A percentile compares a stretch with the other conserved stretches of the same genome.
These are phyloP conservation scores for Serilophus lunatus DNA, from an alignment of 2,113 vertebrate species.

Conservation along the genomic window DNA sequence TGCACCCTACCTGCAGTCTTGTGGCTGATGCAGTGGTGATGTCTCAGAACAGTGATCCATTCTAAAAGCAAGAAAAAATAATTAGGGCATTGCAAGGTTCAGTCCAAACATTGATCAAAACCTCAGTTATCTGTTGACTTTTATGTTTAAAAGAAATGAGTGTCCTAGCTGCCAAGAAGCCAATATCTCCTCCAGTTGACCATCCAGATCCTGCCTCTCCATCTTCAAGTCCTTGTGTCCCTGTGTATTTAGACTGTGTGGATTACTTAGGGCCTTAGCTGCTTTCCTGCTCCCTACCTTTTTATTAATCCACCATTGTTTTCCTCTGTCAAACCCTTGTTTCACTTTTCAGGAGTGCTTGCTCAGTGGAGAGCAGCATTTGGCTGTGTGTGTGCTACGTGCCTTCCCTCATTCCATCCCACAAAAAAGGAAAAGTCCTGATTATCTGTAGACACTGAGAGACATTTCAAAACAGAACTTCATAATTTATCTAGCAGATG, in stretches of 20 bases:
- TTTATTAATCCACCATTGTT: not conserved
- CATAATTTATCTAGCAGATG: not conserved
- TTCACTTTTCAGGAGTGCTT: not conserved
- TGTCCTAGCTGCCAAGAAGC: not conserved
- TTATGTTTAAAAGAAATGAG: not conserved
- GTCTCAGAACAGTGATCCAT: not conserved
- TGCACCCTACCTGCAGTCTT: not conserved
- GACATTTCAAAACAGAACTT: not conserved
- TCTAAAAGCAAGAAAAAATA: not conserved
- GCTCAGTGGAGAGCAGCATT: not conserved
- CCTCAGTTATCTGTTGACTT: not conserved
- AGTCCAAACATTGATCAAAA: not conserved
- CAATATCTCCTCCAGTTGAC: not conserved
- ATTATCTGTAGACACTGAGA: not conserved
- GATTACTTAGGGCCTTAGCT: too few relatives aligned
- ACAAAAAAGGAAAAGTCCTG: not conserved
- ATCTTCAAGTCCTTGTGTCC: not conserved
- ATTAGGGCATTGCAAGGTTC: not conserved
- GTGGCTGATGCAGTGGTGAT: not conserved
- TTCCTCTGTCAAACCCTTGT: not conserved
- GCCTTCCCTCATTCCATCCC: not conserved
- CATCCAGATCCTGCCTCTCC: not conserved
- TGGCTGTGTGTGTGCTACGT: rapidly evolving
- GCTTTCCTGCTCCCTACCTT: not conserved
- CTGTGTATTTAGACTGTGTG: not conserved